phyloP scores from a whole-genome alignment of 2,797 vertebrate species.

The Aselliscus stoliczkanus region DNA sequence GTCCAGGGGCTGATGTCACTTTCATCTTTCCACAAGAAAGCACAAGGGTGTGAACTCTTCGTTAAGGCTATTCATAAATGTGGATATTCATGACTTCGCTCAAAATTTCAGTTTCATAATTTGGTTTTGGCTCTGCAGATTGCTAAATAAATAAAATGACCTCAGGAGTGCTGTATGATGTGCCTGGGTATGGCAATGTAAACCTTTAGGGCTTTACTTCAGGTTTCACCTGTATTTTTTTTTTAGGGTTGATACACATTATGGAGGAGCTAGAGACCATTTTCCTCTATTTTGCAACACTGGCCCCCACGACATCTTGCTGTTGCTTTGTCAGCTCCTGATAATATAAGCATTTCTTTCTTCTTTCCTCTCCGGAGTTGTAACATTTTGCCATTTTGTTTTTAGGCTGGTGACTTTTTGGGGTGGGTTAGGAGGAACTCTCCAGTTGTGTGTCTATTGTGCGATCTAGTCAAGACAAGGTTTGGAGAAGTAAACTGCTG shows the following conservation, averaged over 20 bases:
- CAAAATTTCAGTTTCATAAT: conserved; percentile 61
- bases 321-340: not conserved
- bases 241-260: not conserved
- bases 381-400: conserved; percentile 23
- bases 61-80: conserved; percentile 68
- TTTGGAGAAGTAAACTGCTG: not conserved
- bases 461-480: not conserved
- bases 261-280: not conserved
- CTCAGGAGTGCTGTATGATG: not conserved
- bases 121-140: conserved; percentile 64
- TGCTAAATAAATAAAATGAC: conserved; percentile 41
- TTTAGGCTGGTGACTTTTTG: not conserved
- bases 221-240: conserved; percentile 41
- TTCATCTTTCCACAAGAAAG: conserved; percentile 65
- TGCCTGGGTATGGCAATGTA: conserved; percentile 49
- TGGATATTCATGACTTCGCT: conserved; percentile 52
- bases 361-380: conserved; percentile 38
- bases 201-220: conserved; percentile 55
- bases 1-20: conserved; percentile 73
- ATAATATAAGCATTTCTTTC: not conserved
- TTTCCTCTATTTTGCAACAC: conserved; percentile 18
- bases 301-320: not conserved
- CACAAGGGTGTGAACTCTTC: conserved; percentile 54
- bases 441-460: not conserved
- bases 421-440: not conserved